Conservation (phyloP, 1,140 invertebrate genomes). For the Diabrotica undecimpunctata region DNA sequence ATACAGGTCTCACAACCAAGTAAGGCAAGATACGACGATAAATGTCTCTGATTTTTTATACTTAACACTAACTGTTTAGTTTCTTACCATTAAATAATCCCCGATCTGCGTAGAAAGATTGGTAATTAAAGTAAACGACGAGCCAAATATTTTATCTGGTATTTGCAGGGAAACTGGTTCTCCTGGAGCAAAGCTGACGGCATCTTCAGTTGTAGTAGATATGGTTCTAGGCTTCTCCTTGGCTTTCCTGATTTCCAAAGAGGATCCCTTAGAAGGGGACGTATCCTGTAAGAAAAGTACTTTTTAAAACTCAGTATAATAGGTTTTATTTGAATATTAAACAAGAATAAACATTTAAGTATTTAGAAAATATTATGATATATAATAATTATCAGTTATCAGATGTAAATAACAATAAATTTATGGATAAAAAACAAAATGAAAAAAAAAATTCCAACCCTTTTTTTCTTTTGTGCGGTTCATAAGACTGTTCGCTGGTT, state of each 20-base stretch:
- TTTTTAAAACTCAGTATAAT: background rate
- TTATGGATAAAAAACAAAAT: no score
- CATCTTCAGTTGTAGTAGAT: conserved; percentile 59
- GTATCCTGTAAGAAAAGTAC: conserved; percentile 14
- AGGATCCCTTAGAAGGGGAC: conserved; percentile 23
- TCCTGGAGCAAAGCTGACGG: conserved; percentile 65
- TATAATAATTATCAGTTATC: background rate
- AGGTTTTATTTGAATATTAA: background rate
- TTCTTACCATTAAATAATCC: conserved; percentile 64
- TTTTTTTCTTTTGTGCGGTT: no score
- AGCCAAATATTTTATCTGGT: conserved; percentile 63
- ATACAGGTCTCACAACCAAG: no score
- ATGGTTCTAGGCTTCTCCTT: conserved; percentile 30
- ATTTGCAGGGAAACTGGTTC: conserved; percentile 58
- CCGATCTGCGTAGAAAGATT: conserved; percentile 64
- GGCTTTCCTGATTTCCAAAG: conserved; percentile 28
- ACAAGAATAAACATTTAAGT: background rate
- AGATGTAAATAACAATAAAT: no score
- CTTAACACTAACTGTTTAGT: background rate
- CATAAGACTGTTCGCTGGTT: no score
- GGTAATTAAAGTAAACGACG: conserved; percentile 67
- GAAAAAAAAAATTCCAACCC: no score
- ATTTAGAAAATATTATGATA: background rate
- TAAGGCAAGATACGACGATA: no score
- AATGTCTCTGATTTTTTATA: no score